Evolutionary conservation across 2,797 vertebrate genomes (phyloP).

Genomic region (Tapera naevia): DNA sequence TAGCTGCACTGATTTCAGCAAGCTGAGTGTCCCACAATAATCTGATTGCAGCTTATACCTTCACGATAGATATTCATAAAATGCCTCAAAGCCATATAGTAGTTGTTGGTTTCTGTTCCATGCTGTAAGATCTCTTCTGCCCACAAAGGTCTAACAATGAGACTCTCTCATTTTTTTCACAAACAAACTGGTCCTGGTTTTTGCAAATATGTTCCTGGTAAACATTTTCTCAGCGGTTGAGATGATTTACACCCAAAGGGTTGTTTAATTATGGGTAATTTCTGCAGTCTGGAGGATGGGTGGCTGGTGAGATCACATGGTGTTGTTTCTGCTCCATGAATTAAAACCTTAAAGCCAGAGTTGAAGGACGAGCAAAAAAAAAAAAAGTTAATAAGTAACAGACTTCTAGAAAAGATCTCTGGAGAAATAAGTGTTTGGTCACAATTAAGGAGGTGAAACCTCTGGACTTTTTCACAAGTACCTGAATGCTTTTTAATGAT

Average conservation of each 20-base stretch:
- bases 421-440: neutral
- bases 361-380: neutral
- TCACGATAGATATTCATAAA: neutral
- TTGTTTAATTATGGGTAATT: neutral
- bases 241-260: neutral
- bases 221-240: neutral
- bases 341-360: constrained; percentile 34
- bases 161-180: neutral
- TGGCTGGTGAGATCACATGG: constrained; percentile 2
- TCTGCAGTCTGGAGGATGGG: neutral
- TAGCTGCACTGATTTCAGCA: neutral
- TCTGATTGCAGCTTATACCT: neutral
- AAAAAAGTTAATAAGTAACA: constrained; percentile 23
- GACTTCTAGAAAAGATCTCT: neutral
- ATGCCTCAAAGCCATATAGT: neutral
- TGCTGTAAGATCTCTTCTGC: neutral
- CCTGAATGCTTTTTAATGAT: neutral
- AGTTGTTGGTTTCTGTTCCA: neutral
- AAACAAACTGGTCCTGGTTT: neutral
- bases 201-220: neutral
- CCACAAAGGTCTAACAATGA: neutral
- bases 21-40: neutral
- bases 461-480: neutral
- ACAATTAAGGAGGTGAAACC: constrained; percentile 1
- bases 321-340: neutral